A percentile compares a stretch with the other conserved stretches of the same genome.
Evolutionary conservation across 1,140 invertebrate genomes (phyloP).

Genomic region (Pantala flavescens): DNA sequence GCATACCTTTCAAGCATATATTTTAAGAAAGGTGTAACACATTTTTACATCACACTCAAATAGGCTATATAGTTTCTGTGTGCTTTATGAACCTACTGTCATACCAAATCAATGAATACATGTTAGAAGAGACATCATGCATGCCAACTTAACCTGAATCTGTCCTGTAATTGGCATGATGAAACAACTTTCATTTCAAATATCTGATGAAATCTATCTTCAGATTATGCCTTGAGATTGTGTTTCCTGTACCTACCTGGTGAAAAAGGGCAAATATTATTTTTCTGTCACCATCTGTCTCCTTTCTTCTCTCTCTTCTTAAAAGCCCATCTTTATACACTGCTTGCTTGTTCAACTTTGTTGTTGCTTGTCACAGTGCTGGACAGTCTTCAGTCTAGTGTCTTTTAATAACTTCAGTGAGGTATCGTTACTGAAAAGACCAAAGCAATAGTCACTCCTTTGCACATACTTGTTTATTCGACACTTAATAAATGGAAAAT

Average conservation of each 20-base stretch:
- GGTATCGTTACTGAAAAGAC: no score
- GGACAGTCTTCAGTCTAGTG: slow-evolving; percentile 1
- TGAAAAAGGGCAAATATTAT: not conserved
- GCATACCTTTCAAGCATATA: no score
- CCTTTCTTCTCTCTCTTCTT: not conserved
- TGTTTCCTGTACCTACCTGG: not conserved
- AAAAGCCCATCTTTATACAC: not conserved
- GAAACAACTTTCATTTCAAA: not conserved
- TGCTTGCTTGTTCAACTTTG: not conserved
- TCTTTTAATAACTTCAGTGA: no score
- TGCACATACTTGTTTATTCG: not conserved
- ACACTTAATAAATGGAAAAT: not conserved
- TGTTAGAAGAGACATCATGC: slow-evolving; percentile 5
- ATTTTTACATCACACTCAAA: not conserved
- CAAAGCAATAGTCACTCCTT: not conserved
- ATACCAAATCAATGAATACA: not conserved
- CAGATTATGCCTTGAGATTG: not conserved
- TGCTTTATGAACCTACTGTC: not conserved
- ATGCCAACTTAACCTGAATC: not conserved
- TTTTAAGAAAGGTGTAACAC: not conserved
- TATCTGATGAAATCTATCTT: not conserved
- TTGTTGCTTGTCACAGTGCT: not conserved
- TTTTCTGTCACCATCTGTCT: not conserved
- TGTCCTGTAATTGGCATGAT: not conserved
- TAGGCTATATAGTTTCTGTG: not conserved